These are phyloP conservation scores for Ophion costatus DNA, from an alignment of 2,888 invertebrate species.

Conservation along the genomic window DNA sequence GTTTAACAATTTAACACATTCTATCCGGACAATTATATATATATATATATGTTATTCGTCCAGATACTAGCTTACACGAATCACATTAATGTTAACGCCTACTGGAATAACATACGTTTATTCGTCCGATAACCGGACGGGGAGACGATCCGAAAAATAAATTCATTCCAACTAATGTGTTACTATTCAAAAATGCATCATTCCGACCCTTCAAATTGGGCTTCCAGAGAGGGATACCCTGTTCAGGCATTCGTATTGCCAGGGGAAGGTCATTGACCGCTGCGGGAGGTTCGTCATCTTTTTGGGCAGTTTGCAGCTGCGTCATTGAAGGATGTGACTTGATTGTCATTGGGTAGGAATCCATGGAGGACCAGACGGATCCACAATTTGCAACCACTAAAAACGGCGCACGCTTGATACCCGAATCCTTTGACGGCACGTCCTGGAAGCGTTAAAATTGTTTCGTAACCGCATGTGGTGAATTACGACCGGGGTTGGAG, in stretches of 20 bases:
- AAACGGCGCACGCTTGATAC: slow-evolving; percentile 46
- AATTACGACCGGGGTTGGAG: slow-evolving; percentile 77
- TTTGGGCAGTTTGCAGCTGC: not conserved
- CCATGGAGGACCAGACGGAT: slow-evolving; percentile 25
- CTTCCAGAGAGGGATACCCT: no score
- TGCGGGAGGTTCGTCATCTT: not conserved
- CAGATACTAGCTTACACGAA: no score
- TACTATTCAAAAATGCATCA: no score
- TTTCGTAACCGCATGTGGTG: slow-evolving; percentile 80
- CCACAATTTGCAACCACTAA: slow-evolving; percentile 11
- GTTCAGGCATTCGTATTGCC: not conserved
- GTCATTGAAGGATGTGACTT: not conserved
- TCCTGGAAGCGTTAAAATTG: slow-evolving; percentile 76
- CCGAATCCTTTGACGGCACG: slow-evolving; percentile 71
- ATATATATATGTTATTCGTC: no score
- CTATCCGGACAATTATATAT: no score
- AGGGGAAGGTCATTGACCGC: not conserved
- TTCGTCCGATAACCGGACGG: no score
- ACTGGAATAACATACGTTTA: no score
- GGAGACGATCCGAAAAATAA: no score
- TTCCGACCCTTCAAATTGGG: no score
- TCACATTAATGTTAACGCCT: no score
- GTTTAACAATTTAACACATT: no score
- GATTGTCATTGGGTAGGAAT: not conserved
- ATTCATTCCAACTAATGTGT: no score